Evolutionary conservation across 2,888 invertebrate species (phyloP).

Genomic region (Lepidonotus clava): DNA sequence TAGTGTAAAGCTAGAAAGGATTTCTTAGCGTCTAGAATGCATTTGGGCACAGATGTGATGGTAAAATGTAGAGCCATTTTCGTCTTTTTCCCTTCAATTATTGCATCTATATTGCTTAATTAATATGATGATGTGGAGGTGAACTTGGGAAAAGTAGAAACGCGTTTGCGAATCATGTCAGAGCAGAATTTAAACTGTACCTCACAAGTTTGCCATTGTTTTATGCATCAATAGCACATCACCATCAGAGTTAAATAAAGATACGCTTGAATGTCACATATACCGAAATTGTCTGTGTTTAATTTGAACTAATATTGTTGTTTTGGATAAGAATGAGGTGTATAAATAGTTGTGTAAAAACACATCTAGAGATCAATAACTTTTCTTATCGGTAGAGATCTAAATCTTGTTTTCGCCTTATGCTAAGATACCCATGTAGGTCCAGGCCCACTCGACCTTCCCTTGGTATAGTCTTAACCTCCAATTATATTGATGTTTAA

Average conservation of each 20-base stretch:
- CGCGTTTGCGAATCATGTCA: not conserved
- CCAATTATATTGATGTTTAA: too few species aligned
- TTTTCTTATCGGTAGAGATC: too few species aligned
- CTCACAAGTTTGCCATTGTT: not conserved
- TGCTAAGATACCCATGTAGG: too few species aligned
- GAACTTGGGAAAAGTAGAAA: not conserved
- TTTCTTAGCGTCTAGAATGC: too few species aligned
- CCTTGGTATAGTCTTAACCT: too few species aligned
- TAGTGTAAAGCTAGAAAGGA: too few species aligned
- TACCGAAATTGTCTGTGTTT: not conserved
- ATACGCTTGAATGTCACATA: slow-evolving; percentile 19
- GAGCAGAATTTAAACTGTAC: not conserved
- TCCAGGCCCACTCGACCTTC: too few species aligned
- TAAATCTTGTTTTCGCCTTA: too few species aligned
- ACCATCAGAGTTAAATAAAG: not conserved
- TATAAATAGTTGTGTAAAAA: too few species aligned
- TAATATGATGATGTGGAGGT: not conserved
- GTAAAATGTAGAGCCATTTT: not conserved
- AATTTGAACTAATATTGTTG: not conserved
- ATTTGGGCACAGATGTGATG: too few species aligned
- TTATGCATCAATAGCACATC: not conserved
- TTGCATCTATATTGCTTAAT: not conserved
- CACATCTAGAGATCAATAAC: too few species aligned
- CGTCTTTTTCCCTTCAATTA: not conserved
- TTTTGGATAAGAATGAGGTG: too few species aligned